Evolutionary conservation across 2,113 vertebrate genomes (phyloP), one percentile per base, ranked within the genome.

Genomic region (Thinocorus orbignyianus): DNA sequence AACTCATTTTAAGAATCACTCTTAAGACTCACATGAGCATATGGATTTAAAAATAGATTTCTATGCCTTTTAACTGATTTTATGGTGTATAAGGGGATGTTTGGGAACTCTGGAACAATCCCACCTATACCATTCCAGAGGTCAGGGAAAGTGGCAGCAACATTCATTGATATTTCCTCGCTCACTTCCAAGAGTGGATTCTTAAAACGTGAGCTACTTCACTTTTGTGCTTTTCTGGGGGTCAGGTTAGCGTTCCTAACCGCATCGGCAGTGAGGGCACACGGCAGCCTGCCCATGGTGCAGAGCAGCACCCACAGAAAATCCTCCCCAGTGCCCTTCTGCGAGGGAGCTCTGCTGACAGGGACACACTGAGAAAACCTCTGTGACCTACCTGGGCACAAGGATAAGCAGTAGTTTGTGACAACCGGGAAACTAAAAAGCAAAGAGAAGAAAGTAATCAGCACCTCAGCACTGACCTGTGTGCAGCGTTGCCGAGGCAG

Each of bases 331-430:
- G 5, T 1, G 4, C n/a, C 11, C 2, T 22, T 25, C 25, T 4
- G 8, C 5, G 1, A 78, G 48, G 54, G 35, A 61, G 41, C 48
- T 78, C 79, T n/a, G 42, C 26, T 10, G 24, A 30, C 57, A 30
- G 0, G 0, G 9, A 5, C 9, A 3, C 3, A 3, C 23, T 0
- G 0, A 57, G 30, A 44, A 33, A 62, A 31, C 17, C 15, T 16
- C 37, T 1, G 2, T 13, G 66, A 64, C 28, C 57, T 6, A 15
- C 11, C 30, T 1, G 1, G 17, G 26, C 57, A 20, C 9, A 16
- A 35, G 42, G 61, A 17, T 6, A 33, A 76, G 37, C 1, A 48
- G 60, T 25, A 9, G 28, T 13, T 48, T 31, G 60, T 49, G 69
- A 55, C 44, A 66, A 8, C 9, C 0, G 5, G 23, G 20, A 73